Evolutionary conservation across 2,888 invertebrate genomes (phyloP).

Genomic region (Mechanitis messenoides): DNA sequence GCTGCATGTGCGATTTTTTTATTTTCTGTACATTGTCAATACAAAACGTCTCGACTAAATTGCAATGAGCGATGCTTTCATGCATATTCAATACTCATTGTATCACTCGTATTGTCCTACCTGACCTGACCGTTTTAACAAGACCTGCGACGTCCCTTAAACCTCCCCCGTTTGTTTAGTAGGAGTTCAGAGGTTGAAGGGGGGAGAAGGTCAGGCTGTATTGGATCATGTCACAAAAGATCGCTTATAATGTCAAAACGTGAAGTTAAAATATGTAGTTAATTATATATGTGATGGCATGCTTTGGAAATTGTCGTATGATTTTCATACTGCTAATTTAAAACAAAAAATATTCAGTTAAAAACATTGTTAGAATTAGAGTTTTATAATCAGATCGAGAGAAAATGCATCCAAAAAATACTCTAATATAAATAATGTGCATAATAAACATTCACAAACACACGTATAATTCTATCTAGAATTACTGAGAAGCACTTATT

Average conservation of each 20-base stretch:
- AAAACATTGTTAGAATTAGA: too few relatives aligned
- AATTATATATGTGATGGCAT: constrained; percentile 1
- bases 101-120: constrained; percentile 61
- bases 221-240: constrained; percentile 28
- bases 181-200: constrained; percentile 5
- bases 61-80: constrained; percentile 64
- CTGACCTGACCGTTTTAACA: constrained; percentile 40
- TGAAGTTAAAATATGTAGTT: constrained; percentile 2
- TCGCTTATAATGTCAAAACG: not conserved
- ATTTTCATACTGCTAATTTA: not conserved
- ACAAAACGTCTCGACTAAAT: constrained; percentile 67
- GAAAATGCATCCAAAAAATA: too few relatives aligned
- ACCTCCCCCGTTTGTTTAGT: not conserved
- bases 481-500: too few relatives aligned
- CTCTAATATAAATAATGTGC: too few relatives aligned
- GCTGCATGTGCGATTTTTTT: constrained; percentile 41
- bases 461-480: too few relatives aligned
- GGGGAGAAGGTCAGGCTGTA: constrained; percentile 32
- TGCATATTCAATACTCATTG: constrained; percentile 72
- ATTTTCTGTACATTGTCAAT: constrained; percentile 73
- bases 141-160: constrained; percentile 33
- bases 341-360: not conserved
- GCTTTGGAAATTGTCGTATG: constrained; percentile 1
- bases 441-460: too few relatives aligned
- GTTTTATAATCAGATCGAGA: too few relatives aligned